phyloP scores from a whole-genome alignment of 1,140 invertebrate genomes.

The Saccostrea echinata region DNA sequence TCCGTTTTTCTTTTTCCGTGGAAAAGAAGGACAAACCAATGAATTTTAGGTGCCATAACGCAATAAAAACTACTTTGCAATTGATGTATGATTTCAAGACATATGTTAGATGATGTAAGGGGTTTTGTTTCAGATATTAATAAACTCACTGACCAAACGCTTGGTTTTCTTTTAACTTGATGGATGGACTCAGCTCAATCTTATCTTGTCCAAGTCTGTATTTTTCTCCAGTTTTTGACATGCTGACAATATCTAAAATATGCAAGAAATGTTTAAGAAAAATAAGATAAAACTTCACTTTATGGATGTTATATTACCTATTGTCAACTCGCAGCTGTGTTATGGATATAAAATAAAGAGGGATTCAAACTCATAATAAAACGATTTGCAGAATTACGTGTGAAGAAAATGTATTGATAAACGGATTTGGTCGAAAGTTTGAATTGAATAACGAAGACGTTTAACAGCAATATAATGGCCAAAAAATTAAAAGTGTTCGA shows the following conservation, averaged over 20 bases:
- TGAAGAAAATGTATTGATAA: not conserved
- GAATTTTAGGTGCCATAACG: not conserved
- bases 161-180: constrained; percentile 11
- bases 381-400: constrained; percentile 23
- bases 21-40: not conserved
- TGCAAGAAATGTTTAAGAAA: constrained; percentile 26
- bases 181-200: not conserved
- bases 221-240: not conserved
- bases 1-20: not conserved
- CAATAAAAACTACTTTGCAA: not conserved
- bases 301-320: constrained; percentile 35
- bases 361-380: constrained; percentile 13
- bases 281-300: not conserved
- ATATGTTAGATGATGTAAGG: not conserved
- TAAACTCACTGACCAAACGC: not conserved
- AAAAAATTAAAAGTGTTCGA: not conserved
- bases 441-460: not conserved
- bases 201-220: constrained; percentile 3
- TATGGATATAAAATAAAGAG: constrained; percentile 5
- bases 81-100: not conserved
- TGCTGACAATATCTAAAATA: constrained; percentile 16
- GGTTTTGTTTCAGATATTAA: constrained; percentile 15
- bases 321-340: constrained; percentile 9
- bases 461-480: constrained; percentile 10
- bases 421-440: not conserved